Evolutionary conservation across 2,113 vertebrate species (phyloP), one percentile per base, ranked within the genome.

Genomic region (Nestor notabilis): DNA sequence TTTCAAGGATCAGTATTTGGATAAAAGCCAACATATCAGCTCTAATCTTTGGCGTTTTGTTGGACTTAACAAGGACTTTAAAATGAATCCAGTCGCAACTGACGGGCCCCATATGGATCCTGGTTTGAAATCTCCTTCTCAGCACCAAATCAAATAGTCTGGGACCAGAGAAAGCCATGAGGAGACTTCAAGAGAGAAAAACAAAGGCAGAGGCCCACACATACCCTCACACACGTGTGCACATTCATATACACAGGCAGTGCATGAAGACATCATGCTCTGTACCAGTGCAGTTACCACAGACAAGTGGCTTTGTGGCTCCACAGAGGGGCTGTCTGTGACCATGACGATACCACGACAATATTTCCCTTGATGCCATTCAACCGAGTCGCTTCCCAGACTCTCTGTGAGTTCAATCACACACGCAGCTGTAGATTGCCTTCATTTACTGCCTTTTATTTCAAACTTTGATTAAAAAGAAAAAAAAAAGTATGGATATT

Each of bases 1-100:
- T 96, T 97, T 95, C 92, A 94, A 89, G 94, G 95, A 97, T 96
- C 91, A 87, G 89, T 7, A 88, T 83, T 85, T 97, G 97, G 95
- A 93, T 20, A 68, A 83, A 80, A 88, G 96, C 97, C 97, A 97
- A 87, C 69, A 77, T 94, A 97, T 97, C 97, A 95, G 89, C 90
- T 96, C 96, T 97, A 96, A 97, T 97, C 96, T 97, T 96, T 95
- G 94, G 90, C 93, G 94, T 96, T 96, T 95, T 96, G 95, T 97
- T 96, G 93, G 93, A 95, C 91, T 97, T 97, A 97, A 94, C 92
- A 88, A 97, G 96, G 93, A 96, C 93, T 97, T 96, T 95, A 96
- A 96, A 97, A 95, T 49, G 94, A 96, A 97, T 96, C 95, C 96
- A 95, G 94, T 97, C 60, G 5, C 96, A 97, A 35, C 70, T 95